Evolutionary conservation across 1,140 invertebrate genomes (phyloP), one percentile per base, ranked within the genome.

Genomic region (Drosophila tani): DNA sequence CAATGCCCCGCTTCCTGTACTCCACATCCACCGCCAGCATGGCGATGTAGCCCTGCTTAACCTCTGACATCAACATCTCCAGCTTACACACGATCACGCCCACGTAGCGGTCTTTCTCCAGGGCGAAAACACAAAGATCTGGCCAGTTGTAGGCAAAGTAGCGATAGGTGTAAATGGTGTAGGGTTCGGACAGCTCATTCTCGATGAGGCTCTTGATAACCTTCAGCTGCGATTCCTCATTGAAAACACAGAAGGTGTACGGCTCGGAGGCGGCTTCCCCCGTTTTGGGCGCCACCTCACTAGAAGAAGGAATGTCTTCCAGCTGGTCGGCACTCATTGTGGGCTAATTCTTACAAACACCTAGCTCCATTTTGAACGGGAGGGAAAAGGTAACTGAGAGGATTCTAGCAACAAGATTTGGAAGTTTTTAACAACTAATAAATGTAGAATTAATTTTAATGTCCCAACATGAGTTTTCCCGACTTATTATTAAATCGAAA

Each of bases 71-170:
- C 4, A 17, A 1, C 79, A 97, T 94, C 93, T 99, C 98, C 92
- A 99, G 93, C 93, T 99, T 99, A 94, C 98, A 99, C 47, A 99
- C 98, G 92, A 99, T 99, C 84, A 98, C 98, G 93, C 98, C 98
- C 79, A 99, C 97, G 93, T 97, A 98, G 90, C 96, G 95, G 17
- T 95, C 95, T 62, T 95, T 95, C 93, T 97, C 95, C 94, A 97
- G 96, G 69, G 97, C 97, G 94, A 99, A 94, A 94, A 99, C 98
- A 93, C 99, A 99, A 50, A 99, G 94, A 93, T 99, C 97, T 88
- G 99, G 99, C 99, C 99, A 99, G 93, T 99, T 99, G 93, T 99
- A 98, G 93, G 99, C 99, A 94, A 99, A 99, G 95, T 99, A 99
- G 94, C 99, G 96, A 94, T 99, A 99, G n/a, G 99, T 99, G 93